phyloP scores from a whole-genome alignment of 2,888 invertebrate species.

The Macaria liturata region DNA sequence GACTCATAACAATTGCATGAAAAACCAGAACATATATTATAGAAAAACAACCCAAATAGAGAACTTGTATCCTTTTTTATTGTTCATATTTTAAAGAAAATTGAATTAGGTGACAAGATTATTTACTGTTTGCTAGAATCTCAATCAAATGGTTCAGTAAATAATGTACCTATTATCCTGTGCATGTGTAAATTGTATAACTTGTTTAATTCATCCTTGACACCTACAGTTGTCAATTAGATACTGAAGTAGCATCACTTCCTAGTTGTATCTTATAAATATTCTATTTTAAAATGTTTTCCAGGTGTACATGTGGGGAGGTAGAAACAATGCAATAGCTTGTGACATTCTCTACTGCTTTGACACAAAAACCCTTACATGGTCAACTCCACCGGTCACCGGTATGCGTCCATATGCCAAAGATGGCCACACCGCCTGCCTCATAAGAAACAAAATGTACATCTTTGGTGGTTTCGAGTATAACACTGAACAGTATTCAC shows the following conservation, averaged over 20 bases:
- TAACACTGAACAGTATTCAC: slow-evolving; percentile 90
- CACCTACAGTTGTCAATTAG: slow-evolving; percentile 4
- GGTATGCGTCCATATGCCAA: slow-evolving; percentile 91
- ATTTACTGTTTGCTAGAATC: no score
- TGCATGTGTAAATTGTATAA: neutral
- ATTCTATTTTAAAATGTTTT: slow-evolving; percentile 24
- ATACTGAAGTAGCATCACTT: slow-evolving; percentile 10
- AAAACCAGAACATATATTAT: no score
- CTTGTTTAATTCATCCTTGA: slow-evolving; percentile 5
- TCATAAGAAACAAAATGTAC: slow-evolving; percentile 91
- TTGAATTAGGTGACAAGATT: no score
- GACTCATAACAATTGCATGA: no score
- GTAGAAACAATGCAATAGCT: slow-evolving; percentile 92
- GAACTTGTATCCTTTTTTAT: no score
- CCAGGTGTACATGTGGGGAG: slow-evolving; percentile 94
- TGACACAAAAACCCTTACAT: slow-evolving; percentile 87
- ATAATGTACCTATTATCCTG: neutral
- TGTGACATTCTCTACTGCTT: slow-evolving; percentile 93
- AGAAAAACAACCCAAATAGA: no score
- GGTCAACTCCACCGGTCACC: slow-evolving; percentile 85
- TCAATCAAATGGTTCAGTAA: no score
- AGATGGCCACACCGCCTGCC: slow-evolving; percentile 96
- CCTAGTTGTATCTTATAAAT: slow-evolving; percentile 7
- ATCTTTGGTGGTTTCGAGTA: slow-evolving; percentile 97
- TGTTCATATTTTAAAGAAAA: no score